Evolutionary conservation across 2,113 vertebrate species (phyloP), one percentile per base, ranked within the genome.

Genomic region (Dipodomys ordii): DNA sequence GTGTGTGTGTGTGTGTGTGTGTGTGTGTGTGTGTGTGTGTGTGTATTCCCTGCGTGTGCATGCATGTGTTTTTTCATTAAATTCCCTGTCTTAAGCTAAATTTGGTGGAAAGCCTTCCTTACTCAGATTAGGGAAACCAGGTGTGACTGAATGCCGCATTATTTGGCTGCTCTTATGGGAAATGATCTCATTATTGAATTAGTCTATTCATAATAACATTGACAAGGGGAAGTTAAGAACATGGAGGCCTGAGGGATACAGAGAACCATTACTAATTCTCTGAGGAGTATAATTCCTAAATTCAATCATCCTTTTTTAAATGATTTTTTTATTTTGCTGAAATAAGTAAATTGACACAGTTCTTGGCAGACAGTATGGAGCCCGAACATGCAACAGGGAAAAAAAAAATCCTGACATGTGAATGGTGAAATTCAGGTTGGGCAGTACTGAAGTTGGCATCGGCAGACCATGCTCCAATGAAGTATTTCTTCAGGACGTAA

Each of bases 301-400:
- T 98, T 94, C 96, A 96, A 95, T 98, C 94, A 97, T 97, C 84
- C 39, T 89, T 96, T 93, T 97, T 94, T 73, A 96, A 97, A 96
- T 83, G 11, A 82, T 95, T 97, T 97, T 95, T 93, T 82, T 65
- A 78, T 95, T 95, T 96, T 95, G 93, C 96, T 94, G 94, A 97
- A 97, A 92, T 93, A 97, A 98, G 95, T 97, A 97, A 98, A 98
- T 98, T 97, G 97, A 96, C 94, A 90, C 65, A 81, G 57, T 93
- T 92, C 97, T 97, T 97, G 96, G 97, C 97, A 97, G 95, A 93
- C 92, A 65, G 83, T 76, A 0, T 46, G 57, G 83, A 95, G n/a
- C 92, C 81, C 35, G 28, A 92, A 82, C 69, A 57, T 60, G 23
- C 82, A 69, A 18, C 12, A 18, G 15, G 15, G 15, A 4, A 16